phyloP scores from a whole-genome alignment of 2,888 invertebrate species.

The Actias luna region DNA sequence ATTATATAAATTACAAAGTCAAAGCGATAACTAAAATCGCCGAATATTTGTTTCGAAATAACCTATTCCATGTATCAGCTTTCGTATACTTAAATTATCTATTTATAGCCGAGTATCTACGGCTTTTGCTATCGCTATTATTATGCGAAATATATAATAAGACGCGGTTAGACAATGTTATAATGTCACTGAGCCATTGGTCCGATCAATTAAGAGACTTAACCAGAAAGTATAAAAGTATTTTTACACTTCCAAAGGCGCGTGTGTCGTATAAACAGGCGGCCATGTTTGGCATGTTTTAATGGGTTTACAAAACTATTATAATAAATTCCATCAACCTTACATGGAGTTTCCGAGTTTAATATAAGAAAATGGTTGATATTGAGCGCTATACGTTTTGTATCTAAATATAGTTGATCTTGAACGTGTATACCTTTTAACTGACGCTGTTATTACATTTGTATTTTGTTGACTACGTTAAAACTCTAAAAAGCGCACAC shows the following conservation, averaged over 20 bases:
- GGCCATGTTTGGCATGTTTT: background rate
- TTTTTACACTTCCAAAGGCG: background rate
- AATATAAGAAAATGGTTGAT: background rate
- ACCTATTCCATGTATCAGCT: too few relatives aligned
- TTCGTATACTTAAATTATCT: too few relatives aligned
- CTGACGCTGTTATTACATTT: background rate
- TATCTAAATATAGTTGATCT: background rate
- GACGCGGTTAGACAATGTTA: too few relatives aligned
- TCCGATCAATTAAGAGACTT: background rate
- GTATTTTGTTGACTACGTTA: too few relatives aligned
- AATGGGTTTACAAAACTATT: background rate
- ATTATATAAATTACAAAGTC: too few relatives aligned
- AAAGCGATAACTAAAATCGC: too few relatives aligned
- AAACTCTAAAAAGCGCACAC: too few relatives aligned
- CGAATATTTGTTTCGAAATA: too few relatives aligned
- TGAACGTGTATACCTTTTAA: background rate
- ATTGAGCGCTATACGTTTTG: background rate
- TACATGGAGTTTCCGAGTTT: conserved; percentile 20
- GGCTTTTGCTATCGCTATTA: too few relatives aligned
- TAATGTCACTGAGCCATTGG: too few relatives aligned
- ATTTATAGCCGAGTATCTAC: too few relatives aligned
- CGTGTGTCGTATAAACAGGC: background rate
- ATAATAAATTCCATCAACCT: conserved; percentile 19
- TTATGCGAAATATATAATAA: too few relatives aligned
- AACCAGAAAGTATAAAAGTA: background rate